Evolutionary conservation across 92 coral and sea anemone species (phyloP).

Genomic region (Heliopora coerulea): DNA sequence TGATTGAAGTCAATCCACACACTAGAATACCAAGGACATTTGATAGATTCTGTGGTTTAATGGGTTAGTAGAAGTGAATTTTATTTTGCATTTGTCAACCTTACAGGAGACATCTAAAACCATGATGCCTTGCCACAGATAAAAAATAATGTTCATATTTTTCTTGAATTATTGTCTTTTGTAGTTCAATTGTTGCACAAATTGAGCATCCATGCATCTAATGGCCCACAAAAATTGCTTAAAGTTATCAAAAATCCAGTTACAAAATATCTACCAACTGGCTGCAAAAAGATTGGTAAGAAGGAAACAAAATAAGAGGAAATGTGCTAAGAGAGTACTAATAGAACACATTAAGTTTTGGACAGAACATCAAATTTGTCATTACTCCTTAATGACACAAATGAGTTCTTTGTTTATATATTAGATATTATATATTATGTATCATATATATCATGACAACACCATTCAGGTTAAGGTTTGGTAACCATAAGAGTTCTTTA

Average conservation of each 20-base stretch:
- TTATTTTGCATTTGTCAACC: too few species aligned
- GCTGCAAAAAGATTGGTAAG: slow-evolving; percentile 84
- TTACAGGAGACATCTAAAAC: too few species aligned
- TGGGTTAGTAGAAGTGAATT: slow-evolving; percentile 71
- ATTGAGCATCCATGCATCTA: slow-evolving; percentile 92
- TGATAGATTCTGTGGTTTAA: slow-evolving; percentile 98
- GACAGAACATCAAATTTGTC: too few species aligned
- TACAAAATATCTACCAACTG: slow-evolving; percentile 92
- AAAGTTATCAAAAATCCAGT: slow-evolving; percentile 98
- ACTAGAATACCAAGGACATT: slow-evolving; percentile 98
- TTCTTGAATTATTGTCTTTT: slow-evolving; percentile 21
- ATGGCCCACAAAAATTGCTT: slow-evolving; percentile 90
- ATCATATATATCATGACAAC: too few species aligned
- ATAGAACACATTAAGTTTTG: too few species aligned
- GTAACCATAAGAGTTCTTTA: too few species aligned
- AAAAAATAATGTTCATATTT: not conserved
- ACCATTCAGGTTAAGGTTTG: too few species aligned
- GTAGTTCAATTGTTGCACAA: slow-evolving; percentile 91
- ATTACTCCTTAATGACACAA: too few species aligned
- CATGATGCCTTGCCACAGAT: too few species aligned
- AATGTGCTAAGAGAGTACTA: too few species aligned
- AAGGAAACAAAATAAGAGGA: not conserved
- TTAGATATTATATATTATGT: too few species aligned
- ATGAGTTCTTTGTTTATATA: too few species aligned
- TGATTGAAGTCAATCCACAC: slow-evolving; percentile 96